Evolutionary conservation across 2,888 invertebrate genomes (phyloP), one percentile per base, ranked within the genome.

Genomic region (Scaptomyza parva): DNA sequence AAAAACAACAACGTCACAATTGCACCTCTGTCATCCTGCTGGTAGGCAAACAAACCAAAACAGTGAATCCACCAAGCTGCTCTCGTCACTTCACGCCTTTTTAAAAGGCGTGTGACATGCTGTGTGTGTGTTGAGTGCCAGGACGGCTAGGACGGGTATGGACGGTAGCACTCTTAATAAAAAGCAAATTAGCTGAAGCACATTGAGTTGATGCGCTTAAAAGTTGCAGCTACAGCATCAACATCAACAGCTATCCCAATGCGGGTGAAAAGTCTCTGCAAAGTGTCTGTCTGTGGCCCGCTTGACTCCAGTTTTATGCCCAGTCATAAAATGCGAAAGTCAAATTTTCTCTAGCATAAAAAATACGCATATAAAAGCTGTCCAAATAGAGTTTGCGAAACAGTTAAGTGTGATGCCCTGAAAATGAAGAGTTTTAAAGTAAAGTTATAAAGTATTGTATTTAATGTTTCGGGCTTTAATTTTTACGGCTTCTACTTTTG

Each of bases 111-210:
- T 35, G 37, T 39, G 48, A 40, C 55, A 33, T 14, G 20, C 14
- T 14, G 11, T 20, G 20, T 22, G 57, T 45, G 66, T 41, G 47
- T n/a, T 40, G 53, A 58, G 48, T 57, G 55, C 17, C 48, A 28
- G 18, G 44, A 44, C 24, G 44, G 3, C 7, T 20, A 14, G 6
- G 11, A 14, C n/a, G 24, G 14, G 11, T 14, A 1, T 5, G 28
- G 18, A 5, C 18, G 5, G 9, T 4, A n/a, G 48, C 37, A 65
- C 66, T 67, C 68, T 73, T 73, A 85, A 82, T 87, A 82, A 78
- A 81, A 87, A 73, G 54, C 54, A 82, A 82, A 82, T 87, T 82
- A 76, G 86, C 82, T 76, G 58, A 63, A 70, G 76, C 78, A 69
- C 85, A 82, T 78, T 78, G 73, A 87, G 60, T 61, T 85, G 64